phyloP scores from a whole-genome alignment of 2,888 invertebrate species.

The Diachrysia chrysitis region DNA sequence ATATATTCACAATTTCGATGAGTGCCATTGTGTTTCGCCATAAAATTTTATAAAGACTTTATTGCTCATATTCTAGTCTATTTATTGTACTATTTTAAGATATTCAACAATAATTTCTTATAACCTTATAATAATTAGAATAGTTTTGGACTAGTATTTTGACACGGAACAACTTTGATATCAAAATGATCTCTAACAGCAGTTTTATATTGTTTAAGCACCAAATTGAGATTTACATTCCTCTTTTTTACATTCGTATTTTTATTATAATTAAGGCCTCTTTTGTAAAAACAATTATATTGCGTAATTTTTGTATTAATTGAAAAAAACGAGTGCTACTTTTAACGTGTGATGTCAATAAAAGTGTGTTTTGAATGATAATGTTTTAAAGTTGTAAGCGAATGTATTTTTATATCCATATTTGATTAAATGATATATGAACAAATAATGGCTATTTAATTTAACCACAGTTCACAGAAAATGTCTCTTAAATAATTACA shows the following conservation, averaged over 20 bases:
- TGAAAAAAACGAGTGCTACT: slow-evolving; percentile 58
- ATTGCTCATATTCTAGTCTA: slow-evolving; percentile 89
- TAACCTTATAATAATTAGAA: slow-evolving; percentile 49
- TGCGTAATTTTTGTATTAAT: slow-evolving; percentile 33
- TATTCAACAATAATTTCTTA: slow-evolving; percentile 52
- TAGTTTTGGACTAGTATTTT: slow-evolving; percentile 54
- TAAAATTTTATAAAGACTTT: slow-evolving; percentile 79
- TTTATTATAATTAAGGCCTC: slow-evolving; percentile 47
- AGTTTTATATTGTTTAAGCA: slow-evolving; percentile 62
- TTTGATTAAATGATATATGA: slow-evolving; percentile 67
- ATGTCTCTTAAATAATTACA: neutral
- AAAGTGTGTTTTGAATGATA: slow-evolving; percentile 66
- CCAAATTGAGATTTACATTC: slow-evolving; percentile 77
- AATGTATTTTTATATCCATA: slow-evolving; percentile 78
- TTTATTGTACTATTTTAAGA: slow-evolving; percentile 68
- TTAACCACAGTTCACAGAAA: slow-evolving; percentile 3
- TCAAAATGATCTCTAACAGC: slow-evolving; percentile 73
- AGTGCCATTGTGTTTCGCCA: slow-evolving; percentile 84
- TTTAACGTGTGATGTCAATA: slow-evolving; percentile 69
- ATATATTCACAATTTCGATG: slow-evolving; percentile 59
- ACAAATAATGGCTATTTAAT: slow-evolving; percentile 30
- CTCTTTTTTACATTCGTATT: slow-evolving; percentile 64
- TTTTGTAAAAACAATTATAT: slow-evolving; percentile 45
- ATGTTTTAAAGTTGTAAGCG: slow-evolving; percentile 56
- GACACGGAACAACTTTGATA: slow-evolving; percentile 46